Conservation (phyloP, 2,113 vertebrate species). For the Leptodactylus fuscus region DNA sequence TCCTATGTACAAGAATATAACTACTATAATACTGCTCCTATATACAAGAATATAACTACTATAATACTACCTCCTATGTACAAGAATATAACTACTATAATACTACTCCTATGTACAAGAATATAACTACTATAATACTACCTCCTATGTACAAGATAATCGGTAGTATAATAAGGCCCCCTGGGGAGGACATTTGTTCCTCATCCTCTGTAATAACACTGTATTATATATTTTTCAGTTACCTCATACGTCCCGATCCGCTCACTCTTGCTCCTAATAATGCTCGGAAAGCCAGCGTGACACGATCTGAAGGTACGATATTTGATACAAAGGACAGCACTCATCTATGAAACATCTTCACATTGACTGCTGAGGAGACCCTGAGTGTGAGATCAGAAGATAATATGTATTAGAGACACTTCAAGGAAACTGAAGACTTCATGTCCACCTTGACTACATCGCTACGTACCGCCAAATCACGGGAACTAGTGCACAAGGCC, state of each 20-base stretch:
- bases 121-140: conserved; percentile 1
- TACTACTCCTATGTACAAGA: not conserved
- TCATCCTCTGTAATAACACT: not conserved
- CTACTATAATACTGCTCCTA: not conserved
- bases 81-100: conserved; percentile 6
- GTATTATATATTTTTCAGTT: conserved; percentile 65
- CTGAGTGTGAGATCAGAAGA: not conserved
- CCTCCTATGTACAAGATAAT: not conserved
- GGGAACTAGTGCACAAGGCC: not conserved
- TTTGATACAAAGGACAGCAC: conserved; percentile 80
- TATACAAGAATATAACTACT: conserved; percentile 12
- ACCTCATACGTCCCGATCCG: conserved; percentile 81
- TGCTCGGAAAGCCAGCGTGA: conserved; percentile 71
- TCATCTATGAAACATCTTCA: conserved; percentile 73
- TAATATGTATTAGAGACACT: not conserved
- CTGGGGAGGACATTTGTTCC: not conserved
- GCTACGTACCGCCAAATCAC: not conserved
- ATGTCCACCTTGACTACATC: not conserved
- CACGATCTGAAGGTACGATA: conserved; percentile 72
- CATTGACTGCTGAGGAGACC: not conserved
- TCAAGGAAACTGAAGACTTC: not conserved
- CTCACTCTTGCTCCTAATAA: conserved; percentile 76
- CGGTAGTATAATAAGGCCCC: not conserved
- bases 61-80: not conserved
- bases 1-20: not conserved